Conservation (phyloP, 2,797 vertebrate species). For the Clarias pachynema region DNA sequence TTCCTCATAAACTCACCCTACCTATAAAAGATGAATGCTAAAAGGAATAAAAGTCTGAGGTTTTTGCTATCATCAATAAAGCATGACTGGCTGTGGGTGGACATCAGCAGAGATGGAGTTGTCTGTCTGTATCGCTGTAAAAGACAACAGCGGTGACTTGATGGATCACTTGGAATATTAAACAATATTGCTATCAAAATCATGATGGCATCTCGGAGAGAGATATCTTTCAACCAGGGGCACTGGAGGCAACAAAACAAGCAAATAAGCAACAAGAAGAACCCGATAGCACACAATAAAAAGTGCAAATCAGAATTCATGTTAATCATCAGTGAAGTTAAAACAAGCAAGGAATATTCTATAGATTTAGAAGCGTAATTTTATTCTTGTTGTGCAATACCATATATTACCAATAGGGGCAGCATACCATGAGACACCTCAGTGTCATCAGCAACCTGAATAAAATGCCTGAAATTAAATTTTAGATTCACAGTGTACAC, state of each 20-base stretch:
- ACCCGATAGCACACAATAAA: background rate
- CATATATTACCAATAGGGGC: background rate
- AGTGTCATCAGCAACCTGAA: background rate
- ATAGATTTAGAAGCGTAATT: background rate
- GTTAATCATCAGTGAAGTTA: background rate
- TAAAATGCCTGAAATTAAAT: background rate
- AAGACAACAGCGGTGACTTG: background rate
- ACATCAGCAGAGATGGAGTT: background rate
- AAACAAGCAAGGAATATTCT: background rate
- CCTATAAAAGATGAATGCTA: constrained; percentile 7
- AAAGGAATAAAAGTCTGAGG: background rate
- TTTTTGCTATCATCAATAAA: constrained; percentile 16
- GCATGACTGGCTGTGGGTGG: background rate
- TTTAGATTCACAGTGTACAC: too few relatives aligned
- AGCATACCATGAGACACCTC: background rate
- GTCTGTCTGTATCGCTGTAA: background rate
- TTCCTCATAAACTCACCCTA: background rate
- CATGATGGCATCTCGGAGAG: background rate
- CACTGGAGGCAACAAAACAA: background rate
- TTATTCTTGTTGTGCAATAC: background rate
- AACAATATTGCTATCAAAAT: constrained; percentile 13
- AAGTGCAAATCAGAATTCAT: background rate
- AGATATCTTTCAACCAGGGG: background rate
- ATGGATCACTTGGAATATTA: background rate
- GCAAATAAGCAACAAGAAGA: background rate